Base-by-base conservation (phyloP, 2,113 vertebrate genomes). In the Microcebus lehilahytsara region DNA sequence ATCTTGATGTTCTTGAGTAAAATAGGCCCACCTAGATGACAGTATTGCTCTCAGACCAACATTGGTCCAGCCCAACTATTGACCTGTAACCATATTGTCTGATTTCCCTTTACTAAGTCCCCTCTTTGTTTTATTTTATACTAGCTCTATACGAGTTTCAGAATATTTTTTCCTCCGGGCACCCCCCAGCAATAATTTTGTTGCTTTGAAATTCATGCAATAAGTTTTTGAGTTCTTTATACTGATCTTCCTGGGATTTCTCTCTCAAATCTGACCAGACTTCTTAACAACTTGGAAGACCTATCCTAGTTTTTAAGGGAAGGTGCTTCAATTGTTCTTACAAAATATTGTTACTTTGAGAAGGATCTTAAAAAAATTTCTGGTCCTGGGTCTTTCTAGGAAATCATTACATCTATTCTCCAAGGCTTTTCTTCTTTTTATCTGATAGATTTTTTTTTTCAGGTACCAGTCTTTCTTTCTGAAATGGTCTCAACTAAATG, bases 361-460 rank as follows among this genome's bases (percentile, higher is more conserved):
- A 66, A 20, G 51, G 9, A 62, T 71, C 56, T 60, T 79, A 83
- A 30, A 27, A 49, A 42, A 42, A 34, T 13, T 32, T 93, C 40
- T 62, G 11, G 71, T 67, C 40, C 58, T 78, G 51, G 13, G 25
- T 72, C 30, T 97, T 67, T 91, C 49, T 17, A 85, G 53, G 74
- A 93, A 67, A 85, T 92, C 60, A 85, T 91, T 62, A 53, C 62
- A 81, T 80, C n/a, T 95, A 8, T 23, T 95, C 37, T 71, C 51
- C 2, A 91, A 81, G 22, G 49, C 0, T 6, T 85, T 93, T 66
- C 19, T 13, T 75, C 58, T 75, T 96, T 84, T 79, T 56, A 78
- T 60, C 64, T 96, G 37, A 86, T 46, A 66, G 51, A 67, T 51
- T 80, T 86, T 77, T 77, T 77, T 79, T 67, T 77, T 46, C 32